Base-by-base conservation (phyloP, 92 coral and sea anemone genomes). In the Parazoanthus swiftii region DNA sequence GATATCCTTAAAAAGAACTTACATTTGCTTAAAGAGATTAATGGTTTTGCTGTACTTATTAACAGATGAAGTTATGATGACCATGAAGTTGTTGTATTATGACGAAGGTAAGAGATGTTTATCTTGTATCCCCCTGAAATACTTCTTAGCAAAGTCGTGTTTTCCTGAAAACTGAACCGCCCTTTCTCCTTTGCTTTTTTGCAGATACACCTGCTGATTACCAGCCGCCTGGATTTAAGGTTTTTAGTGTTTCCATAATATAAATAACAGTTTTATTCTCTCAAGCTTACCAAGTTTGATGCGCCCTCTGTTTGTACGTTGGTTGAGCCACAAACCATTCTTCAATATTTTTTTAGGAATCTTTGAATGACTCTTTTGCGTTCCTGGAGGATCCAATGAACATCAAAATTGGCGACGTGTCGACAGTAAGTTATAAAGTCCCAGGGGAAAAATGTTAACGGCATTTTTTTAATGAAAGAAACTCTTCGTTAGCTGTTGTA, bases 171-270 rank as follows among this genome's bases (percentile, higher is more conserved):
- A 0, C 37, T 23, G n/a, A 63, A 37, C 26, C 9, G 14, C 4
- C 10, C 10, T 44, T 25, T 36, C 48, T 84, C 2, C n/a, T 15
- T 37, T 58, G 16, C 29, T 85, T 80, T 38, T 25, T 74, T 67
- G 39, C 80, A 97, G 99, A 93, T 36, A 97, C 99, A 39, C 99
- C 99, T 36, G 51, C 89, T n/a, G 93, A 94, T 36, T 97, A 97
- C 80, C 95, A 97, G 74, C 99, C 99, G 11, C 98, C 95, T 6
- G 99, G 99, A 82, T 97, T 97, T 85, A 95, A 93, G 99, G 99
- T 97, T 56, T 39, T 10, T 4, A 56, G 8, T 14, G 23, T 54
- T 79, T 9, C 18, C 83, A 54, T 26, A 48, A 14, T 56, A 7
- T 18, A 56, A 16, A 54, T 16, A 78, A 5, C 9, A 42, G 36